A percentile compares a stretch with the other conserved stretches of the same genome.
phyloP scores from a whole-genome alignment of 2,797 vertebrate species.

The Sternotherus odoratus region DNA sequence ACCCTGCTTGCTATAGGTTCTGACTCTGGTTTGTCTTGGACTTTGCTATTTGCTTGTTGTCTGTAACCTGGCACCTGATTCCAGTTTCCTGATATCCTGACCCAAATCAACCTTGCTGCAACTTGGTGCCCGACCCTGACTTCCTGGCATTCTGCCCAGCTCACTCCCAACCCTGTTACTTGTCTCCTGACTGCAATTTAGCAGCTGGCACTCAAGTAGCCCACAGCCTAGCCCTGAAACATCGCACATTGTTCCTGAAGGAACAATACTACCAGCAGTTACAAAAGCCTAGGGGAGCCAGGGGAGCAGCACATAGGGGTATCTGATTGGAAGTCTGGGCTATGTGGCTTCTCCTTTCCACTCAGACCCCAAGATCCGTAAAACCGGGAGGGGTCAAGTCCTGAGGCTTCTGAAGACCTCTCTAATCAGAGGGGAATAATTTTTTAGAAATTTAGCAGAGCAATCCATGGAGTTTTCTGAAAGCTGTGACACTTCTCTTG shows the following conservation, averaged over 20 bases:
- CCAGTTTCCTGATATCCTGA: neutral
- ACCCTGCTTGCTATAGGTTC: neutral
- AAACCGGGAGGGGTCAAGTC: neutral
- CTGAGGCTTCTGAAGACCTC: neutral
- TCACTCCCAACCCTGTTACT: neutral
- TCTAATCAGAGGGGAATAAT: neutral
- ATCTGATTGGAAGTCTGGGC: too few species aligned
- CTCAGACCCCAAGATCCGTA: neutral
- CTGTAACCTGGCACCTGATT: neutral
- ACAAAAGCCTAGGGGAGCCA: neutral
- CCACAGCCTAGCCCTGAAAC: neutral
- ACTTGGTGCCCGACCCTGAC: neutral
- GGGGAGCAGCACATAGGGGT: neutral
- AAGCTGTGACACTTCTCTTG: neutral
- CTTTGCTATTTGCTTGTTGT: neutral
- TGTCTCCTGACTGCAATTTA: neutral
- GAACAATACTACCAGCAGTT: neutral
- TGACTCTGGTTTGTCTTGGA: neutral
- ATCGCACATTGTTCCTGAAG: neutral
- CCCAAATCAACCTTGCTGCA: neutral
- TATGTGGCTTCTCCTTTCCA: neutral
- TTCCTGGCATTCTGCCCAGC: neutral
- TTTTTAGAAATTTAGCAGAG: neutral
- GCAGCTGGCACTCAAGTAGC: neutral
- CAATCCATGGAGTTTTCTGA: neutral